Conservation (phyloP, 2,113 vertebrate genomes). For the Microcebus jonahi region DNA sequence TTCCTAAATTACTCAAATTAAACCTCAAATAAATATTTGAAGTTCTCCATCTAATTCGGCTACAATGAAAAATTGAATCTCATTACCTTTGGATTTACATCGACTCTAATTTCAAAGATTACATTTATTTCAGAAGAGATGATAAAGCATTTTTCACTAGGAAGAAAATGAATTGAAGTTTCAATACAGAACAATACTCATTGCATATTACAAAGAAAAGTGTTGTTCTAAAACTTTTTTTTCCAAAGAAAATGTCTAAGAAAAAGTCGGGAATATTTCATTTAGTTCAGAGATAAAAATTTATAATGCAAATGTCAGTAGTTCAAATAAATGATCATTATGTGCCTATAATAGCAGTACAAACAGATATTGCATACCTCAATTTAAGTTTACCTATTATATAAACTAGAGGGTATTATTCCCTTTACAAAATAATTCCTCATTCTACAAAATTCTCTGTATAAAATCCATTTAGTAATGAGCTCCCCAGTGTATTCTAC, state of each 20-base stretch:
- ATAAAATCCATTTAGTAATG: slow-evolving; percentile 56
- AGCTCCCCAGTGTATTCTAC: slow-evolving; percentile 47
- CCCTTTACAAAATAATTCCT: slow-evolving; percentile 33
- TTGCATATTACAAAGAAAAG: not conserved
- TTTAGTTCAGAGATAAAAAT: not conserved
- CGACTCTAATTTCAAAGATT: slow-evolving; percentile 69
- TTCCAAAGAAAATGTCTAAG: slow-evolving; percentile 9
- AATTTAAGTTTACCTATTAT: not conserved
- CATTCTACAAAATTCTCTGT: not conserved
- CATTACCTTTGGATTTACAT: slow-evolving; percentile 75
- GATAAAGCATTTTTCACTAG: slow-evolving; percentile 49
- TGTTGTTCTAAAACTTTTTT: not conserved
- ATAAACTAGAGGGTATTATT: slow-evolving; percentile 5
- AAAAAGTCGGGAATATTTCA: not conserved
- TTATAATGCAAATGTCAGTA: not conserved
- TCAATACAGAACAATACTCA: not conserved
- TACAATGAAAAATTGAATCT: slow-evolving; percentile 76
- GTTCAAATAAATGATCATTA: not conserved
- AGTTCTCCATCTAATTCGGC: slow-evolving; percentile 71
- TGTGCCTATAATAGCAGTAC: not conserved
- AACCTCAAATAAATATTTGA: slow-evolving; percentile 81
- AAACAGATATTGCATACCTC: not conserved
- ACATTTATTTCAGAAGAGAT: slow-evolving; percentile 67
- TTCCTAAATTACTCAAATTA: slow-evolving; percentile 80
- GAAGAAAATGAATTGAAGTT: slow-evolving; percentile 47